Percentiles rank a stretch among this genome's conserved stretches.
Conservation (phyloP, 2,888 invertebrate genomes). For the Artemia sinica region DNA sequence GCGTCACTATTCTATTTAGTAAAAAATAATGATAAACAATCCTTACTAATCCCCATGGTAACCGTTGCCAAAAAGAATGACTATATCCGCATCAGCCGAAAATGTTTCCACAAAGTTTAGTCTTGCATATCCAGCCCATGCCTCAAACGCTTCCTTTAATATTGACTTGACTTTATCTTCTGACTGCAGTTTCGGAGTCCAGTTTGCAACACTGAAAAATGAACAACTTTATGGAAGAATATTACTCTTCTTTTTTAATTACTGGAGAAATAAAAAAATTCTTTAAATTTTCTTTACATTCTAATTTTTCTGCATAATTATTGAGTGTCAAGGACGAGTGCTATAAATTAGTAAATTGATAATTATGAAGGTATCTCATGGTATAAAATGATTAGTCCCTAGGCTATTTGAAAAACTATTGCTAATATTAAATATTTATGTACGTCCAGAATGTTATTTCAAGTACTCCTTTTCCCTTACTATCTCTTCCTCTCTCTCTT, state of each 20-base stretch:
- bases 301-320: too few relatives aligned
- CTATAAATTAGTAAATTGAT: too few relatives aligned
- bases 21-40: too few relatives aligned
- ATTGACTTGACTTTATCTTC: conserved; percentile 41
- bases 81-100: conserved; percentile 46
- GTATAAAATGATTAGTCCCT: too few relatives aligned
- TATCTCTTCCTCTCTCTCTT: too few relatives aligned
- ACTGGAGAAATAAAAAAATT: not conserved
- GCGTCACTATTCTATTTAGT: too few relatives aligned
- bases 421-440: too few relatives aligned
- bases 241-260: not conserved
- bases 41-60: conserved; percentile 51
- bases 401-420: too few relatives aligned
- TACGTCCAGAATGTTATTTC: too few relatives aligned
- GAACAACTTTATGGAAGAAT: conserved; percentile 13
- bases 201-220: conserved; percentile 45
- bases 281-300: conserved; percentile 6
- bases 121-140: conserved; percentile 32
- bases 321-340: too few relatives aligned
- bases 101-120: conserved; percentile 27
- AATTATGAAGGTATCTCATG: too few relatives aligned
- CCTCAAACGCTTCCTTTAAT: conserved; percentile 36
- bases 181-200: conserved; percentile 42
- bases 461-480: too few relatives aligned
- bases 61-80: conserved; percentile 48